Conservation (phyloP, 2,113 vertebrate species). For the Beaufortia kweichowensis region DNA sequence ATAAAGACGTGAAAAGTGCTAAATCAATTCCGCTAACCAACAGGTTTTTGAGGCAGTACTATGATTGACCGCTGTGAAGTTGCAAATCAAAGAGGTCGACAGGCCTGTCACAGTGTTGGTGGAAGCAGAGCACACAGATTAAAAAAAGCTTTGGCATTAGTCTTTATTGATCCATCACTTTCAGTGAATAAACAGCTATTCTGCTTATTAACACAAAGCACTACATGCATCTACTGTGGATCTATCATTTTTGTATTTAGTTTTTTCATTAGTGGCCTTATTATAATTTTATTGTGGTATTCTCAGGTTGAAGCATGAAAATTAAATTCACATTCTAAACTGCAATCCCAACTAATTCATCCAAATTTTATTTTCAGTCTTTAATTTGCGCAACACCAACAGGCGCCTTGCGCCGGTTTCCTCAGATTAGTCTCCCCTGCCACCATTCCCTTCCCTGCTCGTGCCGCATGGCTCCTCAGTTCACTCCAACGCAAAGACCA, state of each 20-base stretch:
- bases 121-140: constrained; percentile 73
- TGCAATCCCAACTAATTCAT: background rate
- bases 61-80: constrained; percentile 75
- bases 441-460: constrained; percentile 22
- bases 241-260: constrained; percentile 26
- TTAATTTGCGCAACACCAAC: constrained; percentile 58
- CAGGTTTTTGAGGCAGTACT: constrained; percentile 75
- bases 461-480: constrained; percentile 35
- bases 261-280: background rate
- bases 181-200: constrained; percentile 77
- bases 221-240: constrained; percentile 38
- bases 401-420: constrained; percentile 29
- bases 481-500: constrained; percentile 71
- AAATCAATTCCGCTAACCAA: constrained; percentile 83
- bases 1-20: constrained; percentile 79
- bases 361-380: constrained; percentile 68
- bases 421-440: constrained; percentile 11
- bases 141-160: constrained; percentile 70
- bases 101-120: constrained; percentile 69
- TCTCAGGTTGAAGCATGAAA: background rate
- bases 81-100: constrained; percentile 58
- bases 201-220: constrained; percentile 61
- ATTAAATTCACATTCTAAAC: background rate
- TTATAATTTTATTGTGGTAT: background rate
- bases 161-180: constrained; percentile 77